These are phyloP conservation scores for Sesamia nonagrioides DNA, from an alignment of 1,140 invertebrate species.

Conservation along the genomic window DNA sequence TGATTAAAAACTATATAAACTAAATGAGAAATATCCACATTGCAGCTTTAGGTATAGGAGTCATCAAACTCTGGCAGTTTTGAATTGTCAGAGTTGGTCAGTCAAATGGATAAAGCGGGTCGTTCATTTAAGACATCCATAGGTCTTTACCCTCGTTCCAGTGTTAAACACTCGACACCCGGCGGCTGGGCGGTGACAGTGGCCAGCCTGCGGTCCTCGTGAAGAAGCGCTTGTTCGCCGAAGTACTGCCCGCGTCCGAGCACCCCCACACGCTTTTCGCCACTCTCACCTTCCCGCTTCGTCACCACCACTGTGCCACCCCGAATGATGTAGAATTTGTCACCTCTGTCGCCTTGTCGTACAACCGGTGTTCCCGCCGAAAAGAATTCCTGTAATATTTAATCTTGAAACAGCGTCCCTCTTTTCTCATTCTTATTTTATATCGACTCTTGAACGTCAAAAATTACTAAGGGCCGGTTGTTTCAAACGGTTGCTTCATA, in stretches of 20 bases:
- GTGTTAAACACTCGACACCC: slow-evolving; percentile 96
- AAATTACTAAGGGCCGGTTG: too few species aligned
- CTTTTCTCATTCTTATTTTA: neutral
- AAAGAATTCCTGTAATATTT: slow-evolving; percentile 91
- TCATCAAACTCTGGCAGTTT: too few species aligned
- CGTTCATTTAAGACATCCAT: neutral
- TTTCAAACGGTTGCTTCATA: too few species aligned
- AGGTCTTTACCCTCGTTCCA: slow-evolving; percentile 92
- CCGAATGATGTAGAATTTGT: slow-evolving; percentile 98
- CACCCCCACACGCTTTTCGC: slow-evolving; percentile 89
- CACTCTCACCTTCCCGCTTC: slow-evolving; percentile 88
- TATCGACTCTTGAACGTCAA: too few species aligned
- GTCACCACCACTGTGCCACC: slow-evolving; percentile 95
- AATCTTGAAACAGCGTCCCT: too few species aligned
- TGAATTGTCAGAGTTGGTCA: too few species aligned
- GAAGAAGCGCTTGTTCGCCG: slow-evolving; percentile 93
- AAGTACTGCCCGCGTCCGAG: slow-evolving; percentile 93
- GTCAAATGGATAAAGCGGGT: too few species aligned
- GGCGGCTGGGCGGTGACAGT: slow-evolving; percentile 95
- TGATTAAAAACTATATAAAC: too few species aligned
- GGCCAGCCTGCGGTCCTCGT: slow-evolving; percentile 95
- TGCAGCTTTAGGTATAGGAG: too few species aligned
- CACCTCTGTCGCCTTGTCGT: slow-evolving; percentile 96
- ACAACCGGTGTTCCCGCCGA: slow-evolving; percentile 95
- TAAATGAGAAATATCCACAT: too few species aligned